Base-by-base conservation (phyloP, 2,113 vertebrate species). In the Sinocyclocheilus maitianheensis region DNA sequence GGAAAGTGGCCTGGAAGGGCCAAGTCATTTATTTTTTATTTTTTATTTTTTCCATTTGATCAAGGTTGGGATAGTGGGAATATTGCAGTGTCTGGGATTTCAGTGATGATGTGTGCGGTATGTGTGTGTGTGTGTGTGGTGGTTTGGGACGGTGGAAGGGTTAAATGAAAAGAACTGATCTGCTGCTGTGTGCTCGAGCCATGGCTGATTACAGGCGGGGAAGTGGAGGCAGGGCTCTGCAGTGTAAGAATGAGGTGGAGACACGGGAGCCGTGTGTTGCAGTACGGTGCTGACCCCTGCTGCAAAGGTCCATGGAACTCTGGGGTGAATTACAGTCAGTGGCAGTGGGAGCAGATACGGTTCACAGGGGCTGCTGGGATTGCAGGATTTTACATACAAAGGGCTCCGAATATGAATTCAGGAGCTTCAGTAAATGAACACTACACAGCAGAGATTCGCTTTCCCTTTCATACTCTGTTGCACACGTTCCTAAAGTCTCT, bases 101-200 rank as follows among this genome's bases (percentile, higher is more conserved):
- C 77, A 43, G 22, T 84, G 81, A 60, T n/a, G 55, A 26, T 86
- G 81, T 86, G 81, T 77, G 74, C 51, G 55, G 80, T 86, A 7
- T 72, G 18, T 84, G 13, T 89, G 76, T 77, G 34, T 69, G 75
- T 30, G 30, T 34, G 30, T 34, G 43, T 80, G 76, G 55, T 84
- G 30, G 83, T 60, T 87, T 62, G 55, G 55, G 84, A 75, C n/a
- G n/a, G 22, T 75, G 76, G 22, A 67, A 76, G 77, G 84, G 84
- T 88, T 86, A 88, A 86, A 88, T 81, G 80, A 81, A 88, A 84
- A 84, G 81, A 63, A 62, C 71, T 43, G 78, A 82, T 86, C 81
- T 34, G 55, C 77, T 22, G 34, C 84, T 76, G 65, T 80, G 55
- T 48, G 51, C 55, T 30, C 30, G 51, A 86, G 62, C 40, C 40